Evolutionary conservation across 2,888 invertebrate species (phyloP), one percentile per base, ranked within the genome.

Genomic region (Psylliodes chrysocephalus): DNA sequence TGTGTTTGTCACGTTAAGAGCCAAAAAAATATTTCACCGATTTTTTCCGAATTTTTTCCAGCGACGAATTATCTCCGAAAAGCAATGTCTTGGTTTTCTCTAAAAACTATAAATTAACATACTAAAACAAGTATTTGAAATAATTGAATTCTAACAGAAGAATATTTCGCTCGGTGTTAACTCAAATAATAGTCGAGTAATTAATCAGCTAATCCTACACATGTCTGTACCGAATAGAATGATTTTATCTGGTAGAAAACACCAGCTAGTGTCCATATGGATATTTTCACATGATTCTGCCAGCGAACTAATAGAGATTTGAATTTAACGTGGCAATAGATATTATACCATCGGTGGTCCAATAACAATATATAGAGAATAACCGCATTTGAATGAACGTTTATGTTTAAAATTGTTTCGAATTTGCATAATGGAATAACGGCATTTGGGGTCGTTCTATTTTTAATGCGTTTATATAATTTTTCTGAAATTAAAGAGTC

Each of bases 381-480:
- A 59, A 59, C 51, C 59, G 49, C 59, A 59, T 59, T 59, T 28
- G 38, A n/a, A 57, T 49, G 19, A 47, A 10, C 59, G 49, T 28
- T 59, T 59, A 40, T 38, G 5, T 28, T 49, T 12, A 40, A 18
- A 59, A 57, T 57, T 57, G 57, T 57, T 57, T 47, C 25, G 25
- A 46, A 57, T 49, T 59, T 59, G 49, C 59, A 59, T 59, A 25
- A 51, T 40, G 59, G 49, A 51, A 49, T 59, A 49, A 59, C 49
- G 59, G 35, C 40, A 18, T 18, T 30, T 42, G 17, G 42, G 42
- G 10, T 42, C 42, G 42, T 42, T 42, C 18, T 42, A 42, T 18
- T 42, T 42, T 42, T 42, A 5, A 3, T 35, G 12, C 2, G 35
- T 35, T 8, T 8, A 5, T 2, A 1, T 42, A 42, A 14, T 42